Evolutionary conservation across 2,797 vertebrate genomes (phyloP), one percentile per base, ranked within the genome.

Genomic region (Pseudochirops corinnae): DNA sequence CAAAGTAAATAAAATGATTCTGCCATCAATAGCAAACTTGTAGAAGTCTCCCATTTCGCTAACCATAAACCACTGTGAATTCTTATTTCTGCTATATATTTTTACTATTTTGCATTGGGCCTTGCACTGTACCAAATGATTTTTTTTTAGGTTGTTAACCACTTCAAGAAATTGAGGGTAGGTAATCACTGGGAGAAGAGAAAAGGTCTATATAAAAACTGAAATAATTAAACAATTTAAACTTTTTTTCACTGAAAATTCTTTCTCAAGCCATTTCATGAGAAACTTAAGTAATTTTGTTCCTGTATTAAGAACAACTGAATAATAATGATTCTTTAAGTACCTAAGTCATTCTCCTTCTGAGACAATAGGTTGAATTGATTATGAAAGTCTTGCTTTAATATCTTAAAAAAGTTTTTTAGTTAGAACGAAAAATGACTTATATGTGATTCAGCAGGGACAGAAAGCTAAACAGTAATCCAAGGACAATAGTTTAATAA

Each of bases 331-430:
- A 90, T 52, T 50, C 46, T 90, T 24, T 90, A 18, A 12, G 91
- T 91, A 55, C 5, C 4, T 57, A 93, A 94, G 60, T 95, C 91
- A 87, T 90, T 94, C 50, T 56, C 1, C 7, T 93, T 92, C 33
- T 94, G 93, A 93, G 50, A 57, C 82, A 95, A 91, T 94, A 95
- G 92, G 0, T 28, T 55, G 28, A 90, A 93, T 74, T 87, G 0
- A 90, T 91, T 94, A 91, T 93, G 33, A 95, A 95, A 95, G 46
- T 0, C 28, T 94, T 97, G 92, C 52, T 91, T 93, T n/a, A 91
- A 95, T 92, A 95, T 92, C 31, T 26, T 94, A 26, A 56, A 90
- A 16, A 58, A 95, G 21, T 87, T 90, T 92, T 96, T 93, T 92
- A 90, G 2, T 55, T 90, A 95, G 60, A 90, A 56, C n/a, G n/a